Base-by-base conservation (phyloP, 1,140 invertebrate genomes). In the Drosophila sp. region DNA sequence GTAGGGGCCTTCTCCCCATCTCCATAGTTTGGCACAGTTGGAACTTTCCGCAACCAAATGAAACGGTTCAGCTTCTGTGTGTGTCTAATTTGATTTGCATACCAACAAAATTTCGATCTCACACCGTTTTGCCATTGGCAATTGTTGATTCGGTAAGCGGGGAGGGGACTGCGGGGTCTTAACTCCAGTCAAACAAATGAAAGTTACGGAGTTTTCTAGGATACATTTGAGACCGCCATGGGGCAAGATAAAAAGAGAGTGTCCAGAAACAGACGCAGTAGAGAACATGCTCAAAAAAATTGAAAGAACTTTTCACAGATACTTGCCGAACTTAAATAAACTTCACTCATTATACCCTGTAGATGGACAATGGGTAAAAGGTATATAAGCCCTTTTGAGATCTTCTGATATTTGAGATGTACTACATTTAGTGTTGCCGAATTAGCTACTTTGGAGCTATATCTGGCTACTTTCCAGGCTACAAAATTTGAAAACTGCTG, bases 71-170 rank as follows among this genome's bases (percentile, higher is more conserved):
- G n/a, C 63, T 66, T 54, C 56, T 58, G 41, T 60, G 55, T 63
- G 72, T 64, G 50, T 80, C 80, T 84, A 80, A 85, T 85, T 84
- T 77, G 69, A 85, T 85, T 80, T 85, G 77, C 81, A 85, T 80
- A 64, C 64, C 56, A 54, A 62, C 69, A 50, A 61, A 76, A 76
- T 76, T 85, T 76, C 72, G 69, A 84, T 77, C 80, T 71, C 47
- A 47, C 33, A 38, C 69, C 79, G 55, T 69, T 80, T 44, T 72
- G 44, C 66, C 60, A 33, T 38, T 35, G 62, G 41, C 35, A 35
- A 68, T 75, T 50, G 44, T 7, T 50, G 44, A 27, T 50, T 50
- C 7, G 17, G 11, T 41, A 8, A 6, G 41, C 10, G 6, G 2
- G 17, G 44, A 1, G 5, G 23, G 8, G 44, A 1, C 3, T 25